Conservation (phyloP, 1,140 invertebrate species). For the Tyrophagus putrescentiae region DNA sequence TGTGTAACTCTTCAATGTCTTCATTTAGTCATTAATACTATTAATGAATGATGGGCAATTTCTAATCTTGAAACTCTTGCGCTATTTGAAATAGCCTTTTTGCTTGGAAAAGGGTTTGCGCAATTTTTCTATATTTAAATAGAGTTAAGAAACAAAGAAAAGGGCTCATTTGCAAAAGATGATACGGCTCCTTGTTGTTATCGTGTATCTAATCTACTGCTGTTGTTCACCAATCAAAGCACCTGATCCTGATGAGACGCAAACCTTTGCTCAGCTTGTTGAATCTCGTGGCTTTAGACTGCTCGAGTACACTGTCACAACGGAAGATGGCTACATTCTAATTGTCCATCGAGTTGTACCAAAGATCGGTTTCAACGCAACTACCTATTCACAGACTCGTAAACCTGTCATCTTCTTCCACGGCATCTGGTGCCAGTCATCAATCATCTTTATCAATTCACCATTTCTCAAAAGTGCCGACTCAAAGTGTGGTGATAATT, state of each 20-base stretch:
- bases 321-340: conserved; percentile 35
- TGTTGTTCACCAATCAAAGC: too few relatives aligned
- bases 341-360: conserved; percentile 48
- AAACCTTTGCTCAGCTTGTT: conserved; percentile 22
- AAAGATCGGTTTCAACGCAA: conserved; percentile 7
- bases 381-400: background rate
- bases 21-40: too few relatives aligned
- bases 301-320: conserved; percentile 41
- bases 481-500: background rate
- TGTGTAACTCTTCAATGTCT: too few relatives aligned
- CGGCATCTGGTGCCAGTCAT: background rate
- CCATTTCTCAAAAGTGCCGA: background rate
- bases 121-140: too few relatives aligned
- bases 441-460: background rate
- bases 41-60: too few relatives aligned
- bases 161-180: too few relatives aligned
- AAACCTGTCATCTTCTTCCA: background rate
- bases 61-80: too few relatives aligned
- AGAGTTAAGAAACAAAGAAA: too few relatives aligned
- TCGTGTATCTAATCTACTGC: too few relatives aligned
- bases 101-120: too few relatives aligned
- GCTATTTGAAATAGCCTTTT: too few relatives aligned
- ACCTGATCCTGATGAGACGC: conserved; percentile 17
- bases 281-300: conserved; percentile 42
- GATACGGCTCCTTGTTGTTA: too few relatives aligned